Base-by-base conservation (phyloP, 2,888 invertebrate species). In the Cryptocephalus moraei region DNA sequence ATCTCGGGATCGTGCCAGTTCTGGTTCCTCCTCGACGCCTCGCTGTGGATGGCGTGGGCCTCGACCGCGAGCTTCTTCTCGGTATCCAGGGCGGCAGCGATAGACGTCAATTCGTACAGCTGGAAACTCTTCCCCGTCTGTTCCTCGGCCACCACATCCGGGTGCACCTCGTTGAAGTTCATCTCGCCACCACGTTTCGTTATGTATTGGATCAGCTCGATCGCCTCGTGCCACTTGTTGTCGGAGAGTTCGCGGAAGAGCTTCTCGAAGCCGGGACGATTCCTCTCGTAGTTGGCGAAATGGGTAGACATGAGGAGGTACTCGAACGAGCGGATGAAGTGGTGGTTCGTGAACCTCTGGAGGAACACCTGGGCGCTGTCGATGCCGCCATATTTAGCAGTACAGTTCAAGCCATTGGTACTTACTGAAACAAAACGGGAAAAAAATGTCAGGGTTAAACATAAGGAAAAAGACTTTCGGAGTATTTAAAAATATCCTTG, bases 151-250 rank as follows among this genome's bases (percentile, higher is more conserved):
- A 36, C 60, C 46, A 59, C 54, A 67, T 51, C 73, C 43, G 44
- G 56, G 49, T 45, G 62, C 49, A 60, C 54, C 43, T 66, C 64
- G 54, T 71, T 70, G 59, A 82, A 78, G 58, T 80, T 72, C 71
- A 78, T 76, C 38, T 60, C 63, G 54, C 80, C 75, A 66, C 90
- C 90, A 61, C 91, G 82, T 67, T 79, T 77, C 1, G 84, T 76
- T 36, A 88, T 76, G 66, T 84, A 85, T 64, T 90, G 84, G 59
- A 89, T 85, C n/a, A 88, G 61, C 9, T 82, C 80, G 58, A 88
- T 80, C 33, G 80, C 77, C 60, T 85, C 80, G 11, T 80, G 77
- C 82, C 89, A 91, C 6, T 83, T 74, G 9, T 79, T 73, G 57
- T 91, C 89, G 0, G 89, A 85, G 9, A 87, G 69, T 48, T 79